Percentiles rank a stretch among this genome's conserved stretches.
phyloP scores from a whole-genome alignment of 37 sponge, comb jelly and placozoan species.

The Aplysina aerophoba region DNA sequence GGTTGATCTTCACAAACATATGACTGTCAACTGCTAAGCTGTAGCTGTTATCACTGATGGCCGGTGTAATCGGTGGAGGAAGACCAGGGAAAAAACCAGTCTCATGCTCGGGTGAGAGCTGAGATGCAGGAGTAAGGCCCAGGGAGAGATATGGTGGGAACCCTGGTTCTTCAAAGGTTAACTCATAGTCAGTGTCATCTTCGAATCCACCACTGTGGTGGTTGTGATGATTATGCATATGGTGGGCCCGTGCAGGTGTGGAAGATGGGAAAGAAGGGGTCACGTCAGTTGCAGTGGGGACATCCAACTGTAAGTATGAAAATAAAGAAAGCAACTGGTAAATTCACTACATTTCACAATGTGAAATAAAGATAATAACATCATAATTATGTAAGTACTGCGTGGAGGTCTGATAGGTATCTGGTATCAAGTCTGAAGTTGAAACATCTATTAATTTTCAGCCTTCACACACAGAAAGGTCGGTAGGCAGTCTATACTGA shows the following conservation, averaged over 20 bases:
- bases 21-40: slow-evolving; percentile 38
- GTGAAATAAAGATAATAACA: too few relatives aligned
- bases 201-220: slow-evolving; percentile 12
- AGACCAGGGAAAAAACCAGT: slow-evolving; percentile 74
- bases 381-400: too few relatives aligned
- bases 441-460: too few relatives aligned
- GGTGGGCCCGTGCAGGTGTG: not conserved
- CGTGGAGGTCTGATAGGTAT: too few relatives aligned
- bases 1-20: not conserved
- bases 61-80: slow-evolving; percentile 69
- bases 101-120: slow-evolving; percentile 69
- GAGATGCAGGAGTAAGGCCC: slow-evolving; percentile 85
- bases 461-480: too few relatives aligned
- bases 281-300: not conserved
- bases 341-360: not conserved
- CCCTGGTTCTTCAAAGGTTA: slow-evolving; percentile 51
- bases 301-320: not conserved
- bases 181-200: slow-evolving; percentile 54
- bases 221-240: not conserved
- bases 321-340: not conserved
- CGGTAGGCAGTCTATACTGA: too few relatives aligned
- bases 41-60: slow-evolving; percentile 4
- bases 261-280: not conserved
- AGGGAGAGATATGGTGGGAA: slow-evolving; percentile 79
- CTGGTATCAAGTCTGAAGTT: too few relatives aligned